Conservation (phyloP, 2,113 vertebrate species). For the Peromyscus polionotus region DNA sequence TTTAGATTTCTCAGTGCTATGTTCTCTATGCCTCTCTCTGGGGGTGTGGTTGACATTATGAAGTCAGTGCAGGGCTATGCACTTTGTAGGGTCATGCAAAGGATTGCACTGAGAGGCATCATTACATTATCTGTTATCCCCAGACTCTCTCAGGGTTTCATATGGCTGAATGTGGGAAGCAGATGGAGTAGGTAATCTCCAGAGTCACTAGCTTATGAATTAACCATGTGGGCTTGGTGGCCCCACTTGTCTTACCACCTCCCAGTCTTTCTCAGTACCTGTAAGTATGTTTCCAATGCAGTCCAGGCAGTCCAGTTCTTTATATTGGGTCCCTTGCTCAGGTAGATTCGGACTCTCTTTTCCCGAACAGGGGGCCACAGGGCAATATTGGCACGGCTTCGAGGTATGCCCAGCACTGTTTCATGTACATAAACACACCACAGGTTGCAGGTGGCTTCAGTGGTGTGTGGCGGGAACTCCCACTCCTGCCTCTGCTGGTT, state of each 20-base stretch:
- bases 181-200: not conserved
- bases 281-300: conserved; percentile 89
- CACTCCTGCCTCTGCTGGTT: conserved; percentile 85
- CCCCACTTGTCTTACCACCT: not conserved
- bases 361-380: conserved; percentile 79
- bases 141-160: not conserved
- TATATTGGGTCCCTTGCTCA: conserved; percentile 84
- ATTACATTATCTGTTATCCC: too few relatives aligned
- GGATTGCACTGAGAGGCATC: not conserved
- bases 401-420: conserved; percentile 85
- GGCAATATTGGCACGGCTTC: conserved; percentile 80
- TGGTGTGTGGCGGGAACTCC: conserved; percentile 86
- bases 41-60: not conserved
- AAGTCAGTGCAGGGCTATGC: not conserved
- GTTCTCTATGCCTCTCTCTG: not conserved
- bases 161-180: not conserved
- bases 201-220: not conserved
- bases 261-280: conserved; percentile 78
- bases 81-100: not conserved
- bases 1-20: not conserved
- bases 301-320: conserved; percentile 87
- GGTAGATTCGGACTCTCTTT: conserved; percentile 83
- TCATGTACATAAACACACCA: conserved; percentile 90
- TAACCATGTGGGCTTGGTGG: not conserved
- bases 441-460: conserved; percentile 86